These are phyloP conservation scores for Platyrinchus mystaceus DNA, from an alignment of 2,797 vertebrate genomes.

Conservation along the genomic window DNA sequence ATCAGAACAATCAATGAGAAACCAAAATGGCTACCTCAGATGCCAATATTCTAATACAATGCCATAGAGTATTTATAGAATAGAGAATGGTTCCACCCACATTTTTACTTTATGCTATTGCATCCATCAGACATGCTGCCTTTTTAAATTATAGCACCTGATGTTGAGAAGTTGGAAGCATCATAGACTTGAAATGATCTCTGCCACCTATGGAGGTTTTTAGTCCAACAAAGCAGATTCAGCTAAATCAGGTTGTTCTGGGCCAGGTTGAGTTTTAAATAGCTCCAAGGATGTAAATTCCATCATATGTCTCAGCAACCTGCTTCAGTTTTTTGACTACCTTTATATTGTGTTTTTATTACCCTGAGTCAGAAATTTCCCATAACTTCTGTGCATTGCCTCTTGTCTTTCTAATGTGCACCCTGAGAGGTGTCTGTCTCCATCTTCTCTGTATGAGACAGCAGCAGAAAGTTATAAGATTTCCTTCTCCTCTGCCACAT, in stretches of 20 bases:
- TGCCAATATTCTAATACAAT: neutral
- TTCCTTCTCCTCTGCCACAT: neutral
- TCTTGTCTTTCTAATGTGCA: neutral
- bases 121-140: neutral
- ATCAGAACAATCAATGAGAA: constrained; percentile 19
- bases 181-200: neutral
- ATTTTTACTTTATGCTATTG: neutral
- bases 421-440: neutral
- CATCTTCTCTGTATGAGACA: neutral
- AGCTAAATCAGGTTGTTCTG: neutral
- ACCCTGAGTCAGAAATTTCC: neutral
- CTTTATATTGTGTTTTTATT: neutral
- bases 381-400: neutral
- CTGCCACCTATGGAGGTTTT: neutral
- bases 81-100: neutral
- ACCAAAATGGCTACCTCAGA: neutral
- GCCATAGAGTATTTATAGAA: neutral
- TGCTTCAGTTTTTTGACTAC: neutral
- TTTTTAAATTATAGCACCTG: neutral
- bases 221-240: neutral
- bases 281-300: neutral
- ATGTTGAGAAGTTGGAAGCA: neutral
- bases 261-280: neutral
- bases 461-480: neutral
- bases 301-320: neutral